These are phyloP conservation scores for Oryzias melastigma DNA, from an alignment of 2,113 vertebrate species.

Conservation along the genomic window DNA sequence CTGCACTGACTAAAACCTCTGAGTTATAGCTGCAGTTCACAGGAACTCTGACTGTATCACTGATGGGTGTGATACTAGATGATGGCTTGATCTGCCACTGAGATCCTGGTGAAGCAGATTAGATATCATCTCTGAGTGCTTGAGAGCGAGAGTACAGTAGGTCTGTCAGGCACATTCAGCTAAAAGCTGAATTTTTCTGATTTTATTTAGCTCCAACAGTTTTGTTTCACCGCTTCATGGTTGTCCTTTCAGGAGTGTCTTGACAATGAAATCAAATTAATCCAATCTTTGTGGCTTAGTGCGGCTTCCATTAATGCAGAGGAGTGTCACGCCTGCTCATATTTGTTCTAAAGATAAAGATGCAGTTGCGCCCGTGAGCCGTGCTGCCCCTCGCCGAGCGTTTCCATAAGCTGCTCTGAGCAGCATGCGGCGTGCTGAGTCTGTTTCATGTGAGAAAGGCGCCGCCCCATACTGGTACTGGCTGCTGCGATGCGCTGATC, in stretches of 20 bases:
- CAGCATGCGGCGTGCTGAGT: conserved; percentile 13
- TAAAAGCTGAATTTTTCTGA: too few species aligned
- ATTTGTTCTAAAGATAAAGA: neutral
- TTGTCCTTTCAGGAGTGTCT: too few species aligned
- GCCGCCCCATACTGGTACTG: conserved; percentile 19
- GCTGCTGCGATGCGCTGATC: conserved; percentile 54
- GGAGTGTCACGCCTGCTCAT: neutral
- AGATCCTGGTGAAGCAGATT: conserved; percentile 43
- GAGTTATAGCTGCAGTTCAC: conserved; percentile 10
- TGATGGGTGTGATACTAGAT: conserved; percentile 39
- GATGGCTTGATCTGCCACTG: conserved; percentile 27
- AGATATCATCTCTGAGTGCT: conserved; percentile 56
- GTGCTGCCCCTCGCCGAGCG: conserved; percentile 7
- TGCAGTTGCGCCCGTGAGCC: conserved; percentile 10
- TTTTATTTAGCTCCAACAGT: too few species aligned
- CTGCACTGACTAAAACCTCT: neutral
- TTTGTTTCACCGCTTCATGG: too few species aligned
- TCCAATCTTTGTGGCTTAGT: too few species aligned
- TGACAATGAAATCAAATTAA: too few species aligned
- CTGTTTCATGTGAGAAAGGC: conserved; percentile 25
- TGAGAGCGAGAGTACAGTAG: conserved; percentile 31
- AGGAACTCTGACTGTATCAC: conserved; percentile 10
- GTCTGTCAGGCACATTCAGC: conserved; percentile 22
- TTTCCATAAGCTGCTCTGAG: conserved; percentile 8
- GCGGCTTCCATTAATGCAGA: too few species aligned